Evolutionary conservation across 2,888 invertebrate species (phyloP), one percentile per base, ranked within the genome.

Genomic region (Rhamphomyia laevipes): DNA sequence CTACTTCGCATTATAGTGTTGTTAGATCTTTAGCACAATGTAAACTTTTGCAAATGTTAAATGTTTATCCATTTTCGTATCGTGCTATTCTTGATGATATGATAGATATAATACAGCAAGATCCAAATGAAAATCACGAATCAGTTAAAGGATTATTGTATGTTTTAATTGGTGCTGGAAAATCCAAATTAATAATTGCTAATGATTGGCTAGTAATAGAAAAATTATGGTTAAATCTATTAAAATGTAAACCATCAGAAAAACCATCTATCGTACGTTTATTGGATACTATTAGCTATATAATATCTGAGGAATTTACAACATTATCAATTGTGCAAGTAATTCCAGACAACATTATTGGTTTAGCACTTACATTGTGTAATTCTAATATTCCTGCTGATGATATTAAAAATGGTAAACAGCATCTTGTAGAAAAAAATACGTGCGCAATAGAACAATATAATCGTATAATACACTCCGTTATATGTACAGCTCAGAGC

Each of bases 211-310:
- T 78, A 9, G 75, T 81, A 4, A 72, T 86, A 16, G 68, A 74
- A 37, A 70, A 77, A 23, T 65, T 93, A 1, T 92, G 92, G 90
- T 86, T 89, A 0, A 80, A 84, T 2, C 63, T 94, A 17, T 73
- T 91, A 1, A 74, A 77, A 50, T 83, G 89, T 1, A 82, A 82
- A 53, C 82, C 88, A 44, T 89, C 89, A 3, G 93, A 94, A 63
- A 92, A 93, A 63, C 82, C 83, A 1, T 86, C 84, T 40, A 83
- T 91, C 46, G 79, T 86, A 45, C 72, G 71, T 59, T 59, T 81
- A 51, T 77, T 81, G 54, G 77, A 78, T 55, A 68, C 66, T 0
- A 67, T 81, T 47, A 66, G 73, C 40, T 77, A 78, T 3, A 62
- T 70, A 0, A 68, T 83, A 1, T 75, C 76, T 49, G 76, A 78